Base-by-base conservation (phyloP, 2,888 invertebrate species). In the Trilocha varians region DNA sequence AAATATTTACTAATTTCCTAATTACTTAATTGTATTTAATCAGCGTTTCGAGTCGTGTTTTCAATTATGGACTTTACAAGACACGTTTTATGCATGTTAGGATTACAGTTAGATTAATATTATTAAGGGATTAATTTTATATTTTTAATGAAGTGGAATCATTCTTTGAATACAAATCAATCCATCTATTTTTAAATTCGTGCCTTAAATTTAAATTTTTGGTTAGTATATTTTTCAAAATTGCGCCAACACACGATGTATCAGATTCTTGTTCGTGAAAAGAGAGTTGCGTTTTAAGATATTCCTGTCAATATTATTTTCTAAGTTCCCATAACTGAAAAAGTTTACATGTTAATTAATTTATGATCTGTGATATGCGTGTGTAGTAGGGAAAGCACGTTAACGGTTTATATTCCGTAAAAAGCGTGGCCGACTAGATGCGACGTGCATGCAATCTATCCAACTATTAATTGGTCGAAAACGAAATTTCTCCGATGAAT, bases 401-500 rank as follows among this genome's bases (percentile, higher is more conserved):
- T n/a, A 2, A 11, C 25, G 3, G 3, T 25, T 6, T 25, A 4
- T 25, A 4, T 25, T 2, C 25, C 25, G 25, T 25, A 25, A 25
- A n/a, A 25, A 25, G 25, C 25, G 25, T 25, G 4, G 25, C 25
- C 25, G 25, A 25, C 25, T 3, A n/a, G n/a, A n/a, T n/a, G n/a
- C n/a, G 17, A 9, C 25, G 38, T 25, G 9, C 38, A 38, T 38
- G 38, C 38, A 14, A 38, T 11, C n/a, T 5, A 25, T 25, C 38
- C 13, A 9, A 6, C 38, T 14, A 25, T 38, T 38, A 38, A 38
- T 38, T 38, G 38, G 25, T 38, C 25, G 38, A 38, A 38, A 38
- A n/a, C 38, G 38, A 38, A 38, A 25, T 38, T 38, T 38, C 38
- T 14, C 38, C 37, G 13, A 32, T 13, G 3, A 39, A 25, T 11